phyloP scores from a whole-genome alignment of 2,888 invertebrate genomes.

The Sphaeridia pumilis region DNA sequence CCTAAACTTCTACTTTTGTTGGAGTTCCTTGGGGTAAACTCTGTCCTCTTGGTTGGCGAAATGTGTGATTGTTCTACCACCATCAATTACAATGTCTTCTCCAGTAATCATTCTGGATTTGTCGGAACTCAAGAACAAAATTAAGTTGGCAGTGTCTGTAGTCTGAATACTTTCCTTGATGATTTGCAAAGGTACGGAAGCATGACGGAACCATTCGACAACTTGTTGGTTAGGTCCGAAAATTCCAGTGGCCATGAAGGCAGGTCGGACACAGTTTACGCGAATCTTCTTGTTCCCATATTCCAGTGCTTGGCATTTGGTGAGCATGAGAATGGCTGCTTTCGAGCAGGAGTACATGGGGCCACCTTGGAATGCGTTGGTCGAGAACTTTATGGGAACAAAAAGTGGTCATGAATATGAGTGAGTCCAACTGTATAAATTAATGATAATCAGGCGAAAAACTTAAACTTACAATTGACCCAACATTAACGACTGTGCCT shows the following conservation, averaged over 20 bases:
- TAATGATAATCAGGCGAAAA: too few relatives aligned
- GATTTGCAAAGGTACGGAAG: background rate
- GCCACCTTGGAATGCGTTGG: background rate
- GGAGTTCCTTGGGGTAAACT: too few relatives aligned
- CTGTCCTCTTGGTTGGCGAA: background rate
- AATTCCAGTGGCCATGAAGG: slow-evolving; percentile 6
- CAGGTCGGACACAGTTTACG: slow-evolving; percentile 7
- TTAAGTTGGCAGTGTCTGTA: background rate
- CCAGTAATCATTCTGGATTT: slow-evolving; percentile 11
- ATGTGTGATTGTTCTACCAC: background rate
- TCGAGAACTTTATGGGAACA: background rate
- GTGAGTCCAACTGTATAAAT: too few relatives aligned
- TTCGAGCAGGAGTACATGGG: slow-evolving; percentile 9
- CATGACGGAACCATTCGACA: background rate
- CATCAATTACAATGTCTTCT: slow-evolving; percentile 12
- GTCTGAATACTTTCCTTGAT: slow-evolving; percentile 3
- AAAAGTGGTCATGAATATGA: too few relatives aligned
- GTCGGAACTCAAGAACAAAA: slow-evolving; percentile 5
- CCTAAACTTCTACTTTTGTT: too few relatives aligned
- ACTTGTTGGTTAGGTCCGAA: background rate
- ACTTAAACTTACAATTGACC: background rate
- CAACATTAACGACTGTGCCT: slow-evolving; percentile 7
- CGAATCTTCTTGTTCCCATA: slow-evolving; percentile 7
- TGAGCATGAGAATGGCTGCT: slow-evolving; percentile 10
- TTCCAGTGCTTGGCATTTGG: slow-evolving; percentile 9